Base-by-base conservation (phyloP, 2,888 invertebrate species). In the Lumbricus terrestris region DNA sequence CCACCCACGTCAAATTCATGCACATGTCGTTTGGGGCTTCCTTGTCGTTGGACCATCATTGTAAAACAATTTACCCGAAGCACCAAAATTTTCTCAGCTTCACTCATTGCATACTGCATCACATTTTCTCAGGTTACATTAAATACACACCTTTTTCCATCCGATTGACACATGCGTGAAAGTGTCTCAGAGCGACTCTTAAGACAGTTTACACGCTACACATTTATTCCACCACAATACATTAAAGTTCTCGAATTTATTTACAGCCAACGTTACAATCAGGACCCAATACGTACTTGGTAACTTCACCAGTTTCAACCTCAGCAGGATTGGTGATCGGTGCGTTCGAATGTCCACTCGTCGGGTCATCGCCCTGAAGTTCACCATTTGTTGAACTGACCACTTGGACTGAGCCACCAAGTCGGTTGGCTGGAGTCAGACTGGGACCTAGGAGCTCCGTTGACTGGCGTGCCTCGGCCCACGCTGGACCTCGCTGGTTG, bases 391-490 rank as follows among this genome's bases (percentile, higher is more conserved):
- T 98, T 92, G 98, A 98, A 95, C 98, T 98, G 94, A 99, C 98
- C 96, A 99, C 98, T 97, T 98, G 98, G 94, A 98, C 98, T 95
- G 98, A 98, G 95, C 98, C 98, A 95, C 98, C 98, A 92, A 95
- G 95, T 96, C 98, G 96, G 96, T 98, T 98, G 93, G 98, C 98
- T 94, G 98, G 90, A n/a, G 91, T 92, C 29, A 92, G 91, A 82
- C 90, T 92, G 35, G 91, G 89, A 54, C 92, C 91, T 42, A 92
- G 91, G 88, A 92, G 91, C 82, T 92, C 91, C 69, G 88, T 90
- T 83, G 91, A 82, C 82, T 91, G 91, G 29, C 91, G 82, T n/a
- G 91, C 90, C 82, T 92, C 92, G 16, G 91, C 91, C 92, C 92
- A 92, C 18, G 92, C 92, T 47, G 92, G 91, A 82, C 92, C 92